Evolutionary conservation across 2,888 invertebrate species (phyloP), one percentile per base, ranked within the genome.

Genomic region (Malthinus flaveolus): DNA sequence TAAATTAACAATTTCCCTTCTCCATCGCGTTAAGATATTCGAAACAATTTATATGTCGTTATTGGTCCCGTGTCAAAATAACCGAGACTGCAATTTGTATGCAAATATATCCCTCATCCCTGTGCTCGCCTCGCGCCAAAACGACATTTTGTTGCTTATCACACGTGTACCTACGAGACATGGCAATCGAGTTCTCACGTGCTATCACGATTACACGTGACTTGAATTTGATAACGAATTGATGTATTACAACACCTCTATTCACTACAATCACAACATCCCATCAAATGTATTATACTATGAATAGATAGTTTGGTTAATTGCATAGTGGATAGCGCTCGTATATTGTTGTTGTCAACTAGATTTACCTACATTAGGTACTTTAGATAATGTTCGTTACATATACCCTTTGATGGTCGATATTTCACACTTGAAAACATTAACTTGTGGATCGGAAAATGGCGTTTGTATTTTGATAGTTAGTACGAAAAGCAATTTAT

Each of bases 191-290:
- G 53, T 60, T 59, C 58, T 58, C 58, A 58, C 58, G 58, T 58
- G 58, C 52, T 58, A 58, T 58, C 58, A 44, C 58, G 52, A 58
- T 58, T 56, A 60, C 59, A 60, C 59, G 59, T 60, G 59, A 61
- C 60, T 53, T 56, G 60, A 48, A 61, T 61, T 46, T 44, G 60
- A 56, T 56, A 56, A 56, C 49, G 50, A 39, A 51, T 56, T 53
- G 56, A 61, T 56, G 45, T 56, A 61, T 56, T 53, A 49, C 47
- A 55, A 60, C 47, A 56, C 56, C 54, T 55, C 51, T 42, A 52
- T 51, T 58, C 42, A 23, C 9, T 53, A 15, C 48, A 35, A 34
- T 52, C 47, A 34, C 52, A 36, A 49, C 58, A 35, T 48, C 62
- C 56, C 49, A 56, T 49, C 49, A 10, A 32, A 32, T 49, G 35